A percentile compares a stretch with the other conserved stretches of the same genome.
phyloP scores from a whole-genome alignment of 2,797 vertebrate species.

The Malurus splendens region DNA sequence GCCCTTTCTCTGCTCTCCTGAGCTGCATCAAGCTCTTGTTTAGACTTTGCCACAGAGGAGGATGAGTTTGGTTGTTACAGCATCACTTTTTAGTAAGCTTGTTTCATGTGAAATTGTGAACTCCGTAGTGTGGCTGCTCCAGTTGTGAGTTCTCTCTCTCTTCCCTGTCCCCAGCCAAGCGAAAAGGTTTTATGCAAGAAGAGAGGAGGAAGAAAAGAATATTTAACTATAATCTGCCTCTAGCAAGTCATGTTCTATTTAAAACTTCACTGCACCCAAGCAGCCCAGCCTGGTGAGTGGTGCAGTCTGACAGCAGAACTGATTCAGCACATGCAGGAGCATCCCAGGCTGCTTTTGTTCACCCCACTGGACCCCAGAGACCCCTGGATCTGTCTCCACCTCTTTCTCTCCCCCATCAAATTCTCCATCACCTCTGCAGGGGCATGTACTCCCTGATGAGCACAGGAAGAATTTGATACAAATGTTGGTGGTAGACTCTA shows the following conservation, averaged over 20 bases:
- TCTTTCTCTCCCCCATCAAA: background rate
- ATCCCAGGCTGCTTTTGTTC: background rate
- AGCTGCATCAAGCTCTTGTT: background rate
- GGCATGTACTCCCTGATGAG: background rate
- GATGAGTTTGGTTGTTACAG: background rate
- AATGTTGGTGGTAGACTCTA: background rate
- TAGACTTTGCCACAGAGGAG: background rate
- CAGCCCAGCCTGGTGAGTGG: background rate
- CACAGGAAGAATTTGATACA: background rate
- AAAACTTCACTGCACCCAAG: background rate
- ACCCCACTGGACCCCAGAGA: background rate
- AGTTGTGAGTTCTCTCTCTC: background rate
- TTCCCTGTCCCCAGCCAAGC: background rate
- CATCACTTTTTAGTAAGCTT: background rate
- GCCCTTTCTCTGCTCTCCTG: background rate
- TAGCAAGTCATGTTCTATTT: conserved; percentile 16
- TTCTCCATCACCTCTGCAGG: background rate
- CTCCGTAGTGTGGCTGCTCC: background rate
- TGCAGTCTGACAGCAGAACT: background rate
- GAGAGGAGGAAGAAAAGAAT: background rate
- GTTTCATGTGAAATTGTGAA: background rate
- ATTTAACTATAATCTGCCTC: background rate
- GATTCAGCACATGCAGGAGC: background rate
- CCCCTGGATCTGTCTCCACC: background rate
- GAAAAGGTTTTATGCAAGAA: background rate